Evolutionary conservation across 2,888 invertebrate genomes (phyloP).

Genomic region (Poecilus cupreus): DNA sequence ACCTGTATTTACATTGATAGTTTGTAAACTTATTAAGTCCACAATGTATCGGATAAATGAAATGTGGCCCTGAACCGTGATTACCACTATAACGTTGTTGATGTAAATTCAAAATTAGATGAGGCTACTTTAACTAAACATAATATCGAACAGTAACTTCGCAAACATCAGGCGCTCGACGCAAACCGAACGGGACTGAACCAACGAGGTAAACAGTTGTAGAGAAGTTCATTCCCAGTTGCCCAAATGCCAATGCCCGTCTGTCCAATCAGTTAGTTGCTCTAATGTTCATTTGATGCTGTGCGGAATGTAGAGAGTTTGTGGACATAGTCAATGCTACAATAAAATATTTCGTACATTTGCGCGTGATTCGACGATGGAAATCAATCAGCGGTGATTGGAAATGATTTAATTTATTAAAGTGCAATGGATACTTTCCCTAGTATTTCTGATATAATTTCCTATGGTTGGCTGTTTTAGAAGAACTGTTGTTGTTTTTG

Average conservation of each 20-base stretch:
- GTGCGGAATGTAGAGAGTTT: neutral
- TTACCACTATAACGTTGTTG: neutral
- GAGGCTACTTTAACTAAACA: constrained; percentile 16
- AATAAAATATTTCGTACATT: neutral
- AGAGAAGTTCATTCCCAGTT: constrained; percentile 31
- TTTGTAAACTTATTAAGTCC: no score
- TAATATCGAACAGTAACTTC: constrained; percentile 15
- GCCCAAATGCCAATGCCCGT: constrained; percentile 8
- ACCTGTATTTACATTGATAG: no score
- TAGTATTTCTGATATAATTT: no score
- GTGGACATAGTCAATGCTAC: neutral
- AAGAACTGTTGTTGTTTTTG: no score
- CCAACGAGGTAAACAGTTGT: constrained; percentile 15
- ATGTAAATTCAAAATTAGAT: constrained; percentile 16
- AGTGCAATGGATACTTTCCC: no score
- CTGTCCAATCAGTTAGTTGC: constrained; percentile 22
- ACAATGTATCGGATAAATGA: no score
- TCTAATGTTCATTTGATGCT: constrained; percentile 24
- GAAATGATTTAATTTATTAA: no score
- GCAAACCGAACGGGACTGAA: neutral
- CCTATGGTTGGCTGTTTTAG: no score
- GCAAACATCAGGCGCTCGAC: neutral
- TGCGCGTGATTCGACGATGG: no score
- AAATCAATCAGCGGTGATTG: no score
- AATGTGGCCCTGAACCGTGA: neutral